phyloP scores from a whole-genome alignment of 1,140 invertebrate species.

The Anastrepha obliqua region DNA sequence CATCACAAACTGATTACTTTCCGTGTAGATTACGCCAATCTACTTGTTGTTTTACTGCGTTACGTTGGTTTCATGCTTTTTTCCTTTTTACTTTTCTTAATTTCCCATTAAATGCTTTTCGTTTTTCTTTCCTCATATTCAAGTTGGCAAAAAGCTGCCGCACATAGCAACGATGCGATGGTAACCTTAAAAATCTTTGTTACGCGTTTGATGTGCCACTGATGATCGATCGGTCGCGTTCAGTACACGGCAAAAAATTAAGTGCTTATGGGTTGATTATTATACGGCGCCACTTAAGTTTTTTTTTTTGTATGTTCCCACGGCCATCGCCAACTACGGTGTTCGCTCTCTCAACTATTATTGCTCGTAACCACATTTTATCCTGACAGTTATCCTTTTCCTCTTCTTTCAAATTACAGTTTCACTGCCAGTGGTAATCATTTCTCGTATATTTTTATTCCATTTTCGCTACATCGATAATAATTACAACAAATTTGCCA shows the following conservation, averaged over 20 bases:
- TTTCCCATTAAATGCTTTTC: neutral
- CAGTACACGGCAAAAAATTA: constrained; percentile 4
- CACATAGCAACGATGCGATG: neutral
- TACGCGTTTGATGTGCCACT: constrained; percentile 8
- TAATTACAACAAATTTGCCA: no score
- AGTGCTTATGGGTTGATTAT: neutral
- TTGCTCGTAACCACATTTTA: no score
- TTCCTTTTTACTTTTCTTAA: neutral
- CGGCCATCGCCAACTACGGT: no score
- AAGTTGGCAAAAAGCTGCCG: constrained; percentile 2
- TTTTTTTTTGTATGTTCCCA: no score
- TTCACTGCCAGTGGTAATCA: no score
- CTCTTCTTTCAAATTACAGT: no score
- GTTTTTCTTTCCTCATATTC: neutral
- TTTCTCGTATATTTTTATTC: no score
- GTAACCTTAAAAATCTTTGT: constrained; percentile 42
- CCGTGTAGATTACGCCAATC: neutral
- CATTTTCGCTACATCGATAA: no score
- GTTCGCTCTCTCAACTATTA: no score
- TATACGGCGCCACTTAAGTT: no score
- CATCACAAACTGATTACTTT: neutral
- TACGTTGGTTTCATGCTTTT: neutral
- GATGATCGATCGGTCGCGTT: neutral
- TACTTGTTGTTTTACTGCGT: neutral
- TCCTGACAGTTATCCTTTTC: no score